Conservation (phyloP, 1,140 invertebrate genomes). For the Portunus trituberculatus region DNA sequence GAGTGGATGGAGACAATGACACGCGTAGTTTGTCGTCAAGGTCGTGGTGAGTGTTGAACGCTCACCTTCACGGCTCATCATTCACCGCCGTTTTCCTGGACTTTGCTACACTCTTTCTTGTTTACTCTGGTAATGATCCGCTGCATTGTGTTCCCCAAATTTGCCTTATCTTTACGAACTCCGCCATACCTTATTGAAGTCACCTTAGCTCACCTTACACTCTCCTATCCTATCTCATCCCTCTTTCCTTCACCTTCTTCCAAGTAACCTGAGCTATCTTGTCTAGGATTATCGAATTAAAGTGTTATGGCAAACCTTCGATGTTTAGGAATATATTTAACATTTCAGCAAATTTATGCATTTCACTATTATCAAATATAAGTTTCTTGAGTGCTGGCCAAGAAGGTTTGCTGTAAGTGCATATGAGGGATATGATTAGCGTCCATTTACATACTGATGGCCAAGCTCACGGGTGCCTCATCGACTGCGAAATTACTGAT, state of each 20-base stretch:
- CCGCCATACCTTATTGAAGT: background rate
- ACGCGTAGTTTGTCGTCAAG: background rate
- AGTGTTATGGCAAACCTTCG: background rate
- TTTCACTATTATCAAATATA: background rate
- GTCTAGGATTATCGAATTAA: background rate
- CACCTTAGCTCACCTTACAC: background rate
- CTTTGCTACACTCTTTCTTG: no score
- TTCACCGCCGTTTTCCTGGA: no score
- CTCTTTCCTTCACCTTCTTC: background rate
- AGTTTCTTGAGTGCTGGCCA: background rate
- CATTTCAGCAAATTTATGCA: background rate
- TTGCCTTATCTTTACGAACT: background rate
- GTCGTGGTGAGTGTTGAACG: background rate
- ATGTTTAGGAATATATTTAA: conserved; percentile 52
- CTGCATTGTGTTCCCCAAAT: background rate
- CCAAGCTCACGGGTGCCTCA: background rate
- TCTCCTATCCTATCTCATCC: background rate
- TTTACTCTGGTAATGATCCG: background rate
- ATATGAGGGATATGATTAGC: background rate
- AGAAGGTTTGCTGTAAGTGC: background rate
- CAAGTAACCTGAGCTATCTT: background rate
- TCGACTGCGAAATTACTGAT: background rate
- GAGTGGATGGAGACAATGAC: background rate
- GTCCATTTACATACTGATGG: conserved; percentile 1
- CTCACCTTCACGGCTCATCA: no score